phyloP scores from a whole-genome alignment of 2,888 invertebrate genomes.

The Autographa gamma region DNA sequence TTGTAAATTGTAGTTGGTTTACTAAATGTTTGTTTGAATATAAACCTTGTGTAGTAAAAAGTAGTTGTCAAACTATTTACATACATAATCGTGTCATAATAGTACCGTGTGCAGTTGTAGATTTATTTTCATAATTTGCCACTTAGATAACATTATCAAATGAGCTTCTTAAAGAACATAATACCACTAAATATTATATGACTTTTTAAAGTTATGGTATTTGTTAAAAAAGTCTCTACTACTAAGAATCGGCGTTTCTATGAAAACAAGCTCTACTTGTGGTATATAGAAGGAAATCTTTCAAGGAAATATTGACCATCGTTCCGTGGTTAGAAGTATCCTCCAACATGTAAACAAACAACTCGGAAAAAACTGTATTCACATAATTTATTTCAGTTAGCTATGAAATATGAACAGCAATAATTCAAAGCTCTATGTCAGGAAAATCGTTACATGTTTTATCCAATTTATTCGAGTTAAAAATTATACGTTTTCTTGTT shows the following conservation, averaged over 20 bases:
- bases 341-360: background rate
- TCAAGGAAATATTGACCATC: background rate
- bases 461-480: slow-evolving; percentile 48
- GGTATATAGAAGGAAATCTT: background rate
- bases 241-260: too few relatives aligned
- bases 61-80: too few relatives aligned
- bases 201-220: too few relatives aligned
- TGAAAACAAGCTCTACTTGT: too few relatives aligned
- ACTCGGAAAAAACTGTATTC: background rate
- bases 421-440: background rate
- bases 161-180: too few relatives aligned
- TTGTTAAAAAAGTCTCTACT: too few relatives aligned
- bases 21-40: background rate
- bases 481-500: slow-evolving; percentile 55
- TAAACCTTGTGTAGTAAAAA: background rate
- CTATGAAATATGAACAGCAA: background rate
- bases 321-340: background rate
- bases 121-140: too few relatives aligned
- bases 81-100: too few relatives aligned
- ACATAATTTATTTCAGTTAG: background rate
- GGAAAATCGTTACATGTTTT: slow-evolving; percentile 28
- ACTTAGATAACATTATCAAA: too few relatives aligned
- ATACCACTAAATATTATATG: too few relatives aligned
- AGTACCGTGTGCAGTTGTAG: too few relatives aligned
- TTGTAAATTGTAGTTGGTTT: background rate